Conservation (phyloP, 2,888 invertebrate genomes). For the Amphipoea oculea region DNA sequence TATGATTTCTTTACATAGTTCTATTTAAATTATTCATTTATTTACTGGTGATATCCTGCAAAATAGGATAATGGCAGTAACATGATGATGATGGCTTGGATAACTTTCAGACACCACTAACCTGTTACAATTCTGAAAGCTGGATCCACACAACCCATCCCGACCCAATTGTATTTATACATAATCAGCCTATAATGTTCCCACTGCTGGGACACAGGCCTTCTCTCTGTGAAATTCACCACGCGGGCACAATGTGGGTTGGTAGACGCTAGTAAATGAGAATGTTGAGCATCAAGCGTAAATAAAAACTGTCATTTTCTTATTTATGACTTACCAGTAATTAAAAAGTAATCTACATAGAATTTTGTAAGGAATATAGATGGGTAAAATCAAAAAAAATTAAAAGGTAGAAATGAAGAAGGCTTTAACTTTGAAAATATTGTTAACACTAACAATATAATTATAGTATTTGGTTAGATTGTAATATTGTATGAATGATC, state of each 20-base stretch:
- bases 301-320: neutral
- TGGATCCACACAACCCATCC: neutral
- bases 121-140: neutral
- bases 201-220: too few species aligned
- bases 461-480: slow-evolving; percentile 35
- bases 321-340: neutral
- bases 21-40: slow-evolving; percentile 37
- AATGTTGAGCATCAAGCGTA: neutral
- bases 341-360: slow-evolving; percentile 16
- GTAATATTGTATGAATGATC: slow-evolving; percentile 46
- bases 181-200: too few species aligned
- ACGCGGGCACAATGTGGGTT: too few species aligned
- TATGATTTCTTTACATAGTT: slow-evolving; percentile 21
- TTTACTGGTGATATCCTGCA: neutral
- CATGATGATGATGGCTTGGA: too few species aligned
- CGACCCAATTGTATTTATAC: too few species aligned
- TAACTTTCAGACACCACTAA: neutral
- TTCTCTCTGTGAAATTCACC: too few species aligned
- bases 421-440: slow-evolving; percentile 30
- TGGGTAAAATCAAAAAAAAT: slow-evolving; percentile 22
- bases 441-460: slow-evolving; percentile 4
- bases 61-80: neutral
- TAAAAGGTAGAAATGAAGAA: slow-evolving; percentile 4
- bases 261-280: neutral
- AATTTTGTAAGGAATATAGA: slow-evolving; percentile 20